Conservation (phyloP, 53 echinoderm and acorn worm genomes). For the Astropecten irregularis region DNA sequence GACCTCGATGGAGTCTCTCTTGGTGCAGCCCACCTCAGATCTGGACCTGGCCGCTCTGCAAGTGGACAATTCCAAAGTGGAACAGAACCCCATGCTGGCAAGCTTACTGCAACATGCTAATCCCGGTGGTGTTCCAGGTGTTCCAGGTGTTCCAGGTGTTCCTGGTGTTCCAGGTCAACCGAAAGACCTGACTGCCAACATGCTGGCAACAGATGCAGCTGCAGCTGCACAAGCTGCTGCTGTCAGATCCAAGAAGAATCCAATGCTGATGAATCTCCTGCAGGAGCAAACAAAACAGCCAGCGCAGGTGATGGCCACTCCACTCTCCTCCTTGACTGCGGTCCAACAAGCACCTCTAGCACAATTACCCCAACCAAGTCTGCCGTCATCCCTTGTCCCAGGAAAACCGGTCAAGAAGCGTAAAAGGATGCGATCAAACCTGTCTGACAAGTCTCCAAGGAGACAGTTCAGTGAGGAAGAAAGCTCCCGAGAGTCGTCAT, state of each 20-base stretch:
- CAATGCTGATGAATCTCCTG: slow-evolving; percentile 93
- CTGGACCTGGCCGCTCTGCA: slow-evolving; percentile 12
- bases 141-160: background rate
- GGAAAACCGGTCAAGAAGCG: slow-evolving; percentile 47
- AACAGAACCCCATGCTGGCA: slow-evolving; percentile 96
- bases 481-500: slow-evolving; percentile 32
- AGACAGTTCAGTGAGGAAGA: slow-evolving; percentile 77
- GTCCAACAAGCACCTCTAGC: slow-evolving; percentile 5
- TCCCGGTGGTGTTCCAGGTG: slow-evolving; percentile 2
- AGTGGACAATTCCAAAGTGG: slow-evolving; percentile 64
- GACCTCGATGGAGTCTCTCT: slow-evolving; percentile 45
- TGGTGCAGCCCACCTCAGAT: slow-evolving; percentile 37
- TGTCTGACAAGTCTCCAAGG: slow-evolving; percentile 81
- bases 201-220: slow-evolving; percentile 48
- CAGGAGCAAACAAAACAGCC: slow-evolving; percentile 80
- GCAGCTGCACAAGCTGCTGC: slow-evolving; percentile 43
- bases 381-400: slow-evolving; percentile 27
- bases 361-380: slow-evolving; percentile 18
- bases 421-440: background rate
- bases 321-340: slow-evolving; percentile 21
- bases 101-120: slow-evolving; percentile 80
- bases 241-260: slow-evolving; percentile 67
- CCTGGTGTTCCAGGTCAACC: background rate
- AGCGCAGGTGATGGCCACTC: slow-evolving; percentile 32
- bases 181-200: background rate